These are phyloP conservation scores for Apostichopus parvimensis DNA, from an alignment of 35 echinoderm and acorn worm genomes.

Conservation along the genomic window DNA sequence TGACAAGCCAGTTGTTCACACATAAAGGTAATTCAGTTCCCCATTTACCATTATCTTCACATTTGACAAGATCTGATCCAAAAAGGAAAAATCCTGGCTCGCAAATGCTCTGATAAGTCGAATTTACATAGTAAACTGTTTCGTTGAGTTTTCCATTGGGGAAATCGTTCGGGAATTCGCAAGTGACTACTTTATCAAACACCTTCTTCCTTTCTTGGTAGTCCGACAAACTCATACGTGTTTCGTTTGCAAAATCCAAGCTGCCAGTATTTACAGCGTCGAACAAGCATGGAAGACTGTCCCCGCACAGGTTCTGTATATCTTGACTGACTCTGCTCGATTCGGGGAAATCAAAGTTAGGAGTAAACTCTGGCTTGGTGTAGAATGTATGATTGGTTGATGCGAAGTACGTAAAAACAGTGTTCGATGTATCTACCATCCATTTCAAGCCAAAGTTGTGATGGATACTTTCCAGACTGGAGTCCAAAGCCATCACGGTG, in stretches of 20 bases:
- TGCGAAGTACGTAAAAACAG: slow-evolving; percentile 7
- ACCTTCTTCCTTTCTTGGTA: not conserved
- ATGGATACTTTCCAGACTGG: slow-evolving; percentile 5
- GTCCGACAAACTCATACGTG: not conserved
- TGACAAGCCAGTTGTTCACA: not conserved
- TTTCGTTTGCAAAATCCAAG: slow-evolving; percentile 29
- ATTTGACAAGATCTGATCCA: not conserved
- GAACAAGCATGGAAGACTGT: slow-evolving; percentile 4
- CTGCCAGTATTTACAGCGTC: slow-evolving; percentile 36
- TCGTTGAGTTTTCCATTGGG: not conserved
- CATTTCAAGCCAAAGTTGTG: not conserved
- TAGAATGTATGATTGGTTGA: not conserved
- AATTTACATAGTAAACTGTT: slow-evolving; percentile 10
- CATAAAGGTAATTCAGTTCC: not conserved
- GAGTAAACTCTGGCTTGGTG: not conserved
- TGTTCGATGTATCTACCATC: not conserved
- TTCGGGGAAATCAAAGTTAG: not conserved
- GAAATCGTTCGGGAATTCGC: not conserved
- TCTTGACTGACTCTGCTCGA: not conserved
- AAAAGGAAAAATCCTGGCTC: not conserved
- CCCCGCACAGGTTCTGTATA: not conserved
- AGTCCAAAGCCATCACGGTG: not conserved
- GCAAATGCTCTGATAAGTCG: not conserved
- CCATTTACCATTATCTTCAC: not conserved
- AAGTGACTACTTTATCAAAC: not conserved